Base-by-base conservation (phyloP, 1,140 invertebrate genomes). In the Lethocerus indicus region DNA sequence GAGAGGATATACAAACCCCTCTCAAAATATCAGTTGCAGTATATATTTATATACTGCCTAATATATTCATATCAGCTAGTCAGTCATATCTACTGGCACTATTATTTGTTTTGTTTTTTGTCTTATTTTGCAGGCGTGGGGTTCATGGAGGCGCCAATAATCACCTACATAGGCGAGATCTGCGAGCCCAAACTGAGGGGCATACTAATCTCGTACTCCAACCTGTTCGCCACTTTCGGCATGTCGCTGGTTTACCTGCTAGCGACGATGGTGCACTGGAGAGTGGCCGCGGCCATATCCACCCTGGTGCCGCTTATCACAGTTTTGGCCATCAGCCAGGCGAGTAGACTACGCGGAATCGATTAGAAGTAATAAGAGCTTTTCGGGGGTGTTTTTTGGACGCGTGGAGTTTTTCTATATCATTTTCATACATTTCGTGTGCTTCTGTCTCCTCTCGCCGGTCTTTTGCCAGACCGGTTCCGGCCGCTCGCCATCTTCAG, bases 111-210 rank as follows among this genome's bases (percentile, higher is more conserved):
- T n/a, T n/a, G n/a, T n/a, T n/a, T n/a, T n/a, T n/a, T n/a, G n/a
- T n/a, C n/a, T n/a, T n/a, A 39, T 39, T 13, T 42, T 51, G 18
- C 40, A 50, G 69, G 71, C n/a, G 65, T 68, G 14, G 71, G 72
- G 0, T 64, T 74, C 13, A 69, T 72, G 67, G 60, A 61, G 37
- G 72, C 70, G 5, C 71, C 72, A 3, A 68, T 70, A 18, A 64
- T 69, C 43, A 66, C 70, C 1, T 74, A 74, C 51, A 64, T 74
- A 5, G 70, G 69, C 4, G 71, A 74, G 60, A 68, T 73, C 5
- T 67, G 66, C 63, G 71, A 65, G 60, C 60, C 56, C 32, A 20
- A 42, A 6, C 41, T 59, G 13, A 26, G 59, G 13, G 58, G 59
- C 7, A 56, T 47, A 2, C 50, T 61, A 16, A 58, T 54, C 3